A percentile compares a stretch with the other conserved stretches of the same genome.
These are phyloP conservation scores for Pygmarrhopalites habei DNA, from an alignment of 1,140 invertebrate species.

Conservation along the genomic window DNA sequence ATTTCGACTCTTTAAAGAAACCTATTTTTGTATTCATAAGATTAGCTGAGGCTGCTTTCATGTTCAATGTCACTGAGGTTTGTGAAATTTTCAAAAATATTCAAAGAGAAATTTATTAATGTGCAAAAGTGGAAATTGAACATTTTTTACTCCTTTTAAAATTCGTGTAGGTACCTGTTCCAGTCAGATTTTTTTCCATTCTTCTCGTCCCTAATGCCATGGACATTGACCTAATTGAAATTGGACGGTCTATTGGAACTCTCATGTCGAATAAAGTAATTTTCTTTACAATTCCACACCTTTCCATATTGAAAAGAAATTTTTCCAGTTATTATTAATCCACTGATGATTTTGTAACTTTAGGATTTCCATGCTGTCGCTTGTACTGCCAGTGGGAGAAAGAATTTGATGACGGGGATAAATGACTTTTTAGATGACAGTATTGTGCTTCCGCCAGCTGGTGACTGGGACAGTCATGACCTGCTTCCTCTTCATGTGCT, in stretches of 20 bases:
- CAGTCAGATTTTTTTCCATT: slow-evolving; percentile 88
- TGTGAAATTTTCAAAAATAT: no score
- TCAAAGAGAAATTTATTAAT: no score
- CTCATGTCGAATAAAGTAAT: slow-evolving; percentile 82
- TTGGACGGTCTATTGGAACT: slow-evolving; percentile 89
- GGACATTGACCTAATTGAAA: slow-evolving; percentile 88
- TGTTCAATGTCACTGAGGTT: slow-evolving; percentile 83
- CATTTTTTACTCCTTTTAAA: no score
- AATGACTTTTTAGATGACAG: slow-evolving; percentile 92
- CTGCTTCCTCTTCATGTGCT: slow-evolving; percentile 51
- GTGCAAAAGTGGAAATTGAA: background rate
- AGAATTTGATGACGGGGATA: slow-evolving; percentile 82
- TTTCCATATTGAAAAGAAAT: no score
- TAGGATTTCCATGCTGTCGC: slow-evolving; percentile 82
- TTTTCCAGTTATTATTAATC: no score
- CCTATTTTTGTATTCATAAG: slow-evolving; percentile 88
- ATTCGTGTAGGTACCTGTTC: slow-evolving; percentile 52
- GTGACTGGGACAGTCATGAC: slow-evolving; percentile 55
- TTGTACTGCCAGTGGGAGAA: slow-evolving; percentile 77
- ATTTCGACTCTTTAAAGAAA: slow-evolving; percentile 78
- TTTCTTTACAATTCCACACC: no score
- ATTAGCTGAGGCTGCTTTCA: slow-evolving; percentile 72
- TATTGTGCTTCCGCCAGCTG: slow-evolving; percentile 88
- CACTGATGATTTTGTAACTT: background rate
- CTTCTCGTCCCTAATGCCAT: slow-evolving; percentile 73